A percentile compares a stretch with the other conserved stretches of the same genome.
These are phyloP conservation scores for Acleris literana DNA, from an alignment of 2,888 invertebrate genomes.

Conservation along the genomic window DNA sequence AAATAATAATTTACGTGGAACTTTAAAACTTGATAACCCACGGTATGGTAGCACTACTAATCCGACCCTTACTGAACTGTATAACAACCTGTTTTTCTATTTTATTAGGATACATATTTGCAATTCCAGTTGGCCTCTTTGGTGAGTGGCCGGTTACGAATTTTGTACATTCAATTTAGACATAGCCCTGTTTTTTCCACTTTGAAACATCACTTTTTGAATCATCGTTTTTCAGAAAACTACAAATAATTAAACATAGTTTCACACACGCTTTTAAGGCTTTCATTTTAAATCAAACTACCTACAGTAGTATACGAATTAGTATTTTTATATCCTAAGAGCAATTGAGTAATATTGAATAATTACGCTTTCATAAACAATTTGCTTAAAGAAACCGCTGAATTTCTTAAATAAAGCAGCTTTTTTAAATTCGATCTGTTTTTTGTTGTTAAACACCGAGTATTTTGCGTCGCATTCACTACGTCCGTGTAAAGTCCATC, in stretches of 20 bases:
- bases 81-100: constrained; percentile 62
- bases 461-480: constrained; percentile 47
- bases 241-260: constrained; percentile 39
- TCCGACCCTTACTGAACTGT: constrained; percentile 50
- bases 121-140: constrained; percentile 81
- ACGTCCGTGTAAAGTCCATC: constrained; percentile 5
- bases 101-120: constrained; percentile 80
- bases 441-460: constrained; percentile 40
- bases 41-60: constrained; percentile 54
- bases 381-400: constrained; percentile 19
- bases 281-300: constrained; percentile 49
- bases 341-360: constrained; percentile 11
- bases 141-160: constrained; percentile 75
- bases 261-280: constrained; percentile 64
- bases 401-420: constrained; percentile 45
- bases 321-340: constrained; percentile 17
- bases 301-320: constrained; percentile 13
- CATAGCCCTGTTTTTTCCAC: constrained; percentile 50
- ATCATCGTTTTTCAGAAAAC: constrained; percentile 28
- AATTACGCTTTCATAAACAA: constrained; percentile 10
- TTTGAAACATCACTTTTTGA: constrained; percentile 37
- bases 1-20: background rate
- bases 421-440: constrained; percentile 36
- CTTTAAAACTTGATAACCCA: constrained; percentile 27
- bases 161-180: constrained; percentile 55